Base-by-base conservation (phyloP, 2,113 vertebrate species). In the Eclectus roratus region DNA sequence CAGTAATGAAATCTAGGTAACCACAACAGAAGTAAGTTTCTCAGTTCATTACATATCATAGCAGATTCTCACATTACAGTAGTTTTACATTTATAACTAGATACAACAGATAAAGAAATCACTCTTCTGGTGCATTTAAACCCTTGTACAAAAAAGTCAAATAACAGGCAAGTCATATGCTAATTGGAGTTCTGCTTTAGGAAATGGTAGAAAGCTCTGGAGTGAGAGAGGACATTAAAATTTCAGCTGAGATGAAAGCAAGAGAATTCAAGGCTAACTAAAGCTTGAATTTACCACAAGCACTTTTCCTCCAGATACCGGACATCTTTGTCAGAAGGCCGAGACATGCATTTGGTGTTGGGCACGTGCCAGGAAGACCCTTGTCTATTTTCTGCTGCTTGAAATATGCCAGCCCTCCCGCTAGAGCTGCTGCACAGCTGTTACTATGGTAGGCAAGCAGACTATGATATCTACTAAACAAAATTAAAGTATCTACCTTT, bases 401-500 rank as follows among this genome's bases (percentile, higher is more conserved):
- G 39, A 85, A 89, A 69, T 56, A 52, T 10, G 14, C 39, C 47
- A 70, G 43, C 9, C 50, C 69, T 72, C 17, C 56, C 11, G 39
- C 19, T 8, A 53, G 25, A 88, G 70, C 47, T 76, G 76, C 61
- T 65, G 44, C 70, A 91, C 78, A 89, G 44, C 44, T 91, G 39
- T 47, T 89, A 46, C 9, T 55, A 46, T 0, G 49, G 41, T 15
- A 69, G 41, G 41, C 24, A 44, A 69, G 29, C 6, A 65, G 19
- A 50, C 56, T 28, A 68, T 2, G 53, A 5, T 29, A 68, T 37
- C 64, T 70, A 50, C 44, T 50, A 10, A 82, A 87, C 17, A 80
- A 77, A 72, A 80, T 74, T 37, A n/a, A 94, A 85, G 71, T 27
- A 88, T 70, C 93, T 98, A 99, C 99, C 97, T 98, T 98, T 91